phyloP scores from a whole-genome alignment of 2,797 vertebrate species.

The Pipistrellus pipistrellus region DNA sequence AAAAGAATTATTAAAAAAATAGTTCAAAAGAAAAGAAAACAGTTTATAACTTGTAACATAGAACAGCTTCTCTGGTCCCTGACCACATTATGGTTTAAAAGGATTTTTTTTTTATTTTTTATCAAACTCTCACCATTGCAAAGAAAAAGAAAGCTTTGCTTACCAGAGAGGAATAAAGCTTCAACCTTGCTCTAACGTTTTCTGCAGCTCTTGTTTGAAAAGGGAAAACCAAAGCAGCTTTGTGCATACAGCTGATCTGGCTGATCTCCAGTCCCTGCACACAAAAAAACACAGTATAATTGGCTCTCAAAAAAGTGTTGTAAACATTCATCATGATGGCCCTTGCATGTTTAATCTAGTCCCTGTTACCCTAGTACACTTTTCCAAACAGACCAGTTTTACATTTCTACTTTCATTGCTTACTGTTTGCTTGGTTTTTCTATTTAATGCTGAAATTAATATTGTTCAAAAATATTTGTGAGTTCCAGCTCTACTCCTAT shows the following conservation, averaged over 20 bases:
- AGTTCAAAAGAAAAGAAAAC: constrained; percentile 67
- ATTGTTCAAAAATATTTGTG: neutral
- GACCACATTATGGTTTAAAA: constrained; percentile 65
- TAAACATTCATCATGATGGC: constrained; percentile 86
- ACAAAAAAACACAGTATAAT: constrained; percentile 84
- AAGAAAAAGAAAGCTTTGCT: constrained; percentile 79
- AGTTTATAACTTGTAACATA: constrained; percentile 60
- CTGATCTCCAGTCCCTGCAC: constrained; percentile 87
- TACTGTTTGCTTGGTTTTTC: constrained; percentile 78
- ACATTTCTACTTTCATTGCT: constrained; percentile 70
- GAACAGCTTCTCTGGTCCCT: constrained; percentile 26
- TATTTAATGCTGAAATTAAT: constrained; percentile 62
- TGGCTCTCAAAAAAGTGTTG: constrained; percentile 87
- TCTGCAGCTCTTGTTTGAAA: constrained; percentile 75
- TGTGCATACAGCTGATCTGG: constrained; percentile 82
- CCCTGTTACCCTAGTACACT: constrained; percentile 76
- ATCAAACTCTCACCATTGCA: constrained; percentile 55
- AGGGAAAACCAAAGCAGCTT: constrained; percentile 76
- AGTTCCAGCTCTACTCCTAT: neutral
- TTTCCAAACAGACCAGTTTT: constrained; percentile 82
- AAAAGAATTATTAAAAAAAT: neutral
- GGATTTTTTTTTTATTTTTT: constrained; percentile 66
- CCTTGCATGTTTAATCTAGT: constrained; percentile 81
- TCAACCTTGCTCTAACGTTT: constrained; percentile 69
- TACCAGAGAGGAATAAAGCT: constrained; percentile 83